Percentiles rank a stretch among this genome's conserved stretches.
phyloP scores from a whole-genome alignment of 1,140 invertebrate genomes.

The Drosophila chauvacae region DNA sequence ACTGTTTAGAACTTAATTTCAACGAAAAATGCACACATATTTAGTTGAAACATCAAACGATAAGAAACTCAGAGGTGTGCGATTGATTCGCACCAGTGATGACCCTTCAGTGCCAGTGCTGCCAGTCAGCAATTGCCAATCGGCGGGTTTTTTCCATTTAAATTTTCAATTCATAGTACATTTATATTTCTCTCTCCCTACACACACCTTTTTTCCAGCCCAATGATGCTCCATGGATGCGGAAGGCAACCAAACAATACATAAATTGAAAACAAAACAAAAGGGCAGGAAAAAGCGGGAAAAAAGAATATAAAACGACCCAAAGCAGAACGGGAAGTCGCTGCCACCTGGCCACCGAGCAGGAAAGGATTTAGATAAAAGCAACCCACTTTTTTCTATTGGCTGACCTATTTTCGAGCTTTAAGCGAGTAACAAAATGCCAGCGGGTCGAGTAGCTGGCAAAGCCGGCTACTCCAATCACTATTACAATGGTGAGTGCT shows the following conservation, averaged over 20 bases:
- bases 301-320: background rate
- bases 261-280: constrained; percentile 57
- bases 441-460: constrained; percentile 88
- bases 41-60: background rate
- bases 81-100: background rate
- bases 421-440: constrained; percentile 62
- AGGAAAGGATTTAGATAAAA: background rate
- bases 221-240: background rate
- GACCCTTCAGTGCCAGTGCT: background rate
- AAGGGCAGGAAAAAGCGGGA: background rate
- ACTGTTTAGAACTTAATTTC: too few relatives aligned
- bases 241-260: constrained; percentile 16
- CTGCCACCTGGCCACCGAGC: constrained; percentile 34
- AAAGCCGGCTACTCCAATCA: constrained; percentile 90
- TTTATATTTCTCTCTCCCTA: background rate
- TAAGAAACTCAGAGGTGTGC: background rate
- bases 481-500: constrained; percentile 87
- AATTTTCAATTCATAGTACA: background rate
- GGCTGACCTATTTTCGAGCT: background rate
- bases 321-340: constrained; percentile 1
- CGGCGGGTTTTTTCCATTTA: background rate
- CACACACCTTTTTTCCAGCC: background rate
- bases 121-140: background rate
- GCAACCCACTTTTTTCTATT: constrained; percentile 10
- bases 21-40: background rate